Evolutionary conservation across 2,113 vertebrate species (phyloP), one percentile per base, ranked within the genome.

Genomic region (Notothenia coriiceps): DNA sequence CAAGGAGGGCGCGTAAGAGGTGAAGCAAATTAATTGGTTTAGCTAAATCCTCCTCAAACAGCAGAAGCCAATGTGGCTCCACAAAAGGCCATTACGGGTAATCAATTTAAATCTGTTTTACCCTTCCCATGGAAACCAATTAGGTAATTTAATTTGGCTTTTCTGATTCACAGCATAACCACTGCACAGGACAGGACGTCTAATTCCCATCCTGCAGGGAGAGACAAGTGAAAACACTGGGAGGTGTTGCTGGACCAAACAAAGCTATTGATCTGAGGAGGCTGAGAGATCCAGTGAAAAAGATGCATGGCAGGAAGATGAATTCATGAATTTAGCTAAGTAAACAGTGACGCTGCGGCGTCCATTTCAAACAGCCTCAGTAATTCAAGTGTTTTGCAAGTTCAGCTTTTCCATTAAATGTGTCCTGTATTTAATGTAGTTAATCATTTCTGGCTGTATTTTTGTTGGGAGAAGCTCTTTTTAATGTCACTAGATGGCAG

Each of bases 61-160:
- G 85, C 89, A 88, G 85, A 93, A 89, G 89, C 89, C 90, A 89
- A 84, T 86, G 86, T 88, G 82, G 79, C 87, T 86, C 85, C 81
- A 92, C 92, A 94, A 94, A 93, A 94, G 89, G 89, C 92, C 90
- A 92, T 93, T 94, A 94, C 89, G 78, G 85, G 89, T 92, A 93
- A 94, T 95, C 95, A 94, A 94, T 94, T 94, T 91, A 92, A 93
- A 94, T 94, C 91, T 90, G 92, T 92, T 93, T 93, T 87, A 92
- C 90, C 88, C 91, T 91, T 93, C 92, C 91, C 92, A 92, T 86
- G 79, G 92, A 94, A 95, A 92, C 93, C 94, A 94, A 94, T 95
- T 93, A 94, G 89, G 87, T 86, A 81, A 93, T 94, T 92, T 93
- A 93, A 95, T 95, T 94, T 93, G 75, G 79, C 89, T 85, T 91